Conservation (phyloP, 2,888 invertebrate genomes). For the Rhamphomyia laevipes region DNA sequence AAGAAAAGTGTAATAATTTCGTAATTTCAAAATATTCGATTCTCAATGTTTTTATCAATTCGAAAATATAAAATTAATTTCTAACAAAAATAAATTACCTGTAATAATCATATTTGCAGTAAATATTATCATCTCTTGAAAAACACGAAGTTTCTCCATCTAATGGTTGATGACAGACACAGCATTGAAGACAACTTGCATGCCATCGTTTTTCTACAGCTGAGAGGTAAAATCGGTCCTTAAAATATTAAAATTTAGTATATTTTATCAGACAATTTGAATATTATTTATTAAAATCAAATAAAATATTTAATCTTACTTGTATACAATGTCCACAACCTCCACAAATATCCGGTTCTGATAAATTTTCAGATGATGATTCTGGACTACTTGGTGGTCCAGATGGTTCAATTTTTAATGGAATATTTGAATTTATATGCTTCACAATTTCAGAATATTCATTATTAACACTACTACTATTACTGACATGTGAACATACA, state of each 20-base stretch:
- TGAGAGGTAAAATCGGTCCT: constrained; percentile 81
- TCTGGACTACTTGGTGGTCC: constrained; percentile 38
- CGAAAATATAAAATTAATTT: too few species aligned
- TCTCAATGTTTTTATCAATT: too few species aligned
- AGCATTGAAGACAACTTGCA: constrained; percentile 79
- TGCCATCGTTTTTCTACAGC: constrained; percentile 92
- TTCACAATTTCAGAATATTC: constrained; percentile 33
- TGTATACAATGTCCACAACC: constrained; percentile 79
- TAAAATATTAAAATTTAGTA: constrained; percentile 11
- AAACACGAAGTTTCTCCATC: constrained; percentile 89
- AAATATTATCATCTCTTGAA: constrained; percentile 83
- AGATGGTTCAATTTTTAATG: constrained; percentile 36
- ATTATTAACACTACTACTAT: constrained; percentile 28
- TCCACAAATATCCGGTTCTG: constrained; percentile 51
- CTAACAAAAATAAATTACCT: constrained; percentile 71
- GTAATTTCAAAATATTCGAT: too few species aligned
- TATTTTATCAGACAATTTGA: too few species aligned
- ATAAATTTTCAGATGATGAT: constrained; percentile 32
- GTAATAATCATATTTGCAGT: constrained; percentile 94
- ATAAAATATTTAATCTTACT: constrained; percentile 20
- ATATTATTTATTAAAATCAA: constrained; percentile 3
- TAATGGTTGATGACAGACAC: constrained; percentile 77
- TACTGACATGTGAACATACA: constrained; percentile 32
- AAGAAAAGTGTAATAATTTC: too few species aligned
- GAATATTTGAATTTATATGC: constrained; percentile 32